Evolutionary conservation across 2,797 vertebrate species (phyloP).

Genomic region (Enteromius paludinosus): DNA sequence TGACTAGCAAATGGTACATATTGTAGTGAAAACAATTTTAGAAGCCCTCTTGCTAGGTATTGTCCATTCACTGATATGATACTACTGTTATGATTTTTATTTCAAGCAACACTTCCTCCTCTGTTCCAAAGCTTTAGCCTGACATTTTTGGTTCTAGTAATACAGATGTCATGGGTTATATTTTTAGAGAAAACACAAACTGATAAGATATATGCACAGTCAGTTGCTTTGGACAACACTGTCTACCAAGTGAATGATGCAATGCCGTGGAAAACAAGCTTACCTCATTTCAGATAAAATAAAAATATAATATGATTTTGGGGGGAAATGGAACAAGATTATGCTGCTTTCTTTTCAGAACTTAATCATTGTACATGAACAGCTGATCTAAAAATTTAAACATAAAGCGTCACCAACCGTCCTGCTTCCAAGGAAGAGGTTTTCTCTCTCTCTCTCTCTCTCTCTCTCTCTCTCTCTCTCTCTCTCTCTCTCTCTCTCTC

Average conservation of each 20-base stretch:
- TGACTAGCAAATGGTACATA: constrained; percentile 6
- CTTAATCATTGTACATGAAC: neutral
- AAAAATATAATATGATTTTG: neutral
- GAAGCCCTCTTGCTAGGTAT: neutral
- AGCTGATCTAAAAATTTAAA: too few relatives aligned
- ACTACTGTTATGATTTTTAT: neutral
- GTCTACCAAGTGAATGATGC: neutral
- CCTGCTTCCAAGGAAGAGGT: neutral
- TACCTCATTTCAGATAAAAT: too few relatives aligned
- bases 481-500: too few relatives aligned
- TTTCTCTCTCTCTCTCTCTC: too few relatives aligned
- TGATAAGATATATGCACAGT: neutral
- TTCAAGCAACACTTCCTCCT: neutral
- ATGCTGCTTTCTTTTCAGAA: neutral
- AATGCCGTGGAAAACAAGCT: too few relatives aligned
- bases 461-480: too few relatives aligned
- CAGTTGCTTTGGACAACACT: neutral
- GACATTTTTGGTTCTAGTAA: neutral
- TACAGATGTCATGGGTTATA: neutral
- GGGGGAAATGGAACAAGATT: neutral
- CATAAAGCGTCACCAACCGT: too few relatives aligned
- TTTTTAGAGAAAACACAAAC: neutral
- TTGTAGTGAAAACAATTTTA: constrained; percentile 11
- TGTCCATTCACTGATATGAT: neutral
- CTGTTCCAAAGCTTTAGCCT: neutral